Evolutionary conservation across 2,797 vertebrate genomes (phyloP).

Genomic region (Peromyscus attwateri): DNA sequence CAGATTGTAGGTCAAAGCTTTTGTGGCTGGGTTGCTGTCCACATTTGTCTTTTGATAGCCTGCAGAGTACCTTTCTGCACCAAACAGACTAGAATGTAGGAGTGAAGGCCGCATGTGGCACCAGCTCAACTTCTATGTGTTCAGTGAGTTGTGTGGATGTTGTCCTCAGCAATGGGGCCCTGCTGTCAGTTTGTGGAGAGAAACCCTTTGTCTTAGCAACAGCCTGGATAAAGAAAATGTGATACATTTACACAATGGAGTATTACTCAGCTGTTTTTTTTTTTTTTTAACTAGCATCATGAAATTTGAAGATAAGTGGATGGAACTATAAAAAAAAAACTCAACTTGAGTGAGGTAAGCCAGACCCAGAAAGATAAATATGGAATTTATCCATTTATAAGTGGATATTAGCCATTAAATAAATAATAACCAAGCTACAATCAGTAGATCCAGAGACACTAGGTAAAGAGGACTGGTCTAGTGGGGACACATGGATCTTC

Average conservation of each 20-base stretch:
- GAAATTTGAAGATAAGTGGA: not conserved
- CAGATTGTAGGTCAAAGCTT: not conserved
- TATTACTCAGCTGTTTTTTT: not conserved
- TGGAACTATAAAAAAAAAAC: not conserved
- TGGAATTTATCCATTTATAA: not conserved
- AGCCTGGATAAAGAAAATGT: not conserved
- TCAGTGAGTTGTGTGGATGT: not conserved
- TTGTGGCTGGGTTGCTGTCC: not conserved
- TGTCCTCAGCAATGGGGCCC: not conserved
- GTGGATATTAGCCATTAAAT: not conserved
- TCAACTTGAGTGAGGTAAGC: not conserved
- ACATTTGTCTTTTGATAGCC: not conserved
- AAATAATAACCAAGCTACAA: not conserved
- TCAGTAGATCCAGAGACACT: not conserved
- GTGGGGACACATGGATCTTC: not conserved
- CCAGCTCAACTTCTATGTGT: not conserved
- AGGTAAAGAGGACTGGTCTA: too few relatives aligned
- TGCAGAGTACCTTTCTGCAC: not conserved
- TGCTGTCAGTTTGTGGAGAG: not conserved
- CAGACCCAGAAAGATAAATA: not conserved
- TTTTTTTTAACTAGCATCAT: not conserved
- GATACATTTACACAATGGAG: not conserved
- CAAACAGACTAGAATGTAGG: not conserved
- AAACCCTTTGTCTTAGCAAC: not conserved
- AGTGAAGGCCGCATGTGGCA: not conserved